Base-by-base conservation (phyloP, 1,140 invertebrate genomes). In the Mactra quadrangularis region DNA sequence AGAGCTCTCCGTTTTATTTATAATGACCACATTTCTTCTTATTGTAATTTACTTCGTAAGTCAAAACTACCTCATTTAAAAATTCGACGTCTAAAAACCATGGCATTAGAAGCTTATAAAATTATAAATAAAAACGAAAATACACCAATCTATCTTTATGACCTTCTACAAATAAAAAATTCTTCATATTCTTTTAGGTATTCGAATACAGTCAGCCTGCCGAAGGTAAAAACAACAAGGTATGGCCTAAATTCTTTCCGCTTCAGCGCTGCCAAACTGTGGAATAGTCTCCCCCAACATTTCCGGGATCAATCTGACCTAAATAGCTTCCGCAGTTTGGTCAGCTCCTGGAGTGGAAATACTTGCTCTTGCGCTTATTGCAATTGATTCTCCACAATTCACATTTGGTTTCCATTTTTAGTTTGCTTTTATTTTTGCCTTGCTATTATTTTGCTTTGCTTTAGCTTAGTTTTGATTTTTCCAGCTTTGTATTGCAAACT, bases 61-160 rank as follows among this genome's bases (percentile, higher is more conserved):
- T 77, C 59, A 50, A 38, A 53, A 3, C 19, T 72, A 13, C 38
- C 62, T 31, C 50, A 35, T 47, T 50, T 77, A 22, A 77, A 64
- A 77, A 19, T 77, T 45, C 60, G 74, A 50, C 45, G 45, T 19
- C 22, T 77, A 47, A 77, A 53, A 74, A n/a, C 41, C 35, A 66
- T 66, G 4, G 62, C 62, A 29, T 27, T 66, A 19, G 22, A 50
- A 52, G 27, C 68, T 6, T 71, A 29, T 31, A 71, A 52, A 53
- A 52, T 52, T 19, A 22, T 52, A 27, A 13, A 71, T 33, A 27
- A 29, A 9, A n/a, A 35, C 13, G n/a, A n/a, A n/a, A n/a, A n/a
- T n/a, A 52, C 1, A 3, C 41, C 47, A 29, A n/a, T 7, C 4
- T 31, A 52, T 33, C 22, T 71, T 2, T 45, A 71, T 71, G 41